A percentile compares a stretch with the other conserved stretches of the same genome.
Conservation (phyloP, 2,888 invertebrate species). For the Pyrrhosoma nymphula region DNA sequence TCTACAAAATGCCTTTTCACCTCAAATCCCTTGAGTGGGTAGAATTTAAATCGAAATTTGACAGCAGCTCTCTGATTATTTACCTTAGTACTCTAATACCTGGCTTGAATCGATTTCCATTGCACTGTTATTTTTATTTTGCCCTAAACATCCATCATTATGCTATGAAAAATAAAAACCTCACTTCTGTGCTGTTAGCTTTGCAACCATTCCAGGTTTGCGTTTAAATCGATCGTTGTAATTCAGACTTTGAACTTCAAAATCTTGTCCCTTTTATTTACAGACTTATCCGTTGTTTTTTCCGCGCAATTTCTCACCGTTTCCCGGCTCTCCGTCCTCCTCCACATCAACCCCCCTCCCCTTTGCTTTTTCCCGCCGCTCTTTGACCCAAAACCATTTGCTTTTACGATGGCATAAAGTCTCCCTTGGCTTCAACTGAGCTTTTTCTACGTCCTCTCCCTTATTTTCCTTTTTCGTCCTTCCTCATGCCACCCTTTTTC, state of each 20-base stretch:
- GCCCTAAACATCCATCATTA: too few species aligned
- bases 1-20: too few species aligned
- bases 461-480: not conserved
- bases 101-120: too few species aligned
- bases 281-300: not conserved
- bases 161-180: too few species aligned
- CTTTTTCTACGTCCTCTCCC: not conserved
- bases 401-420: constrained; percentile 62
- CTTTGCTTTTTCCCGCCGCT: not conserved
- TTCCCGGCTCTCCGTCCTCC: not conserved
- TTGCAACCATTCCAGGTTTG: not conserved
- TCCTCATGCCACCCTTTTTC: not conserved
- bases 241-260: not conserved
- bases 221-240: not conserved
- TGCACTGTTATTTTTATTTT: too few species aligned
- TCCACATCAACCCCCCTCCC: not conserved
- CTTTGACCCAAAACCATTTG: constrained; percentile 51
- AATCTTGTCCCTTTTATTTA: not conserved
- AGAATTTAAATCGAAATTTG: too few species aligned
- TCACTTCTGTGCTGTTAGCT: not conserved
- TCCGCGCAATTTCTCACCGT: constrained; percentile 43
- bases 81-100: too few species aligned
- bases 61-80: too few species aligned
- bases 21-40: too few species aligned
- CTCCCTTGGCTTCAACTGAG: constrained; percentile 29